Evolutionary conservation across 2,113 vertebrate species (phyloP).

Genomic region (Empidonax alnorum): DNA sequence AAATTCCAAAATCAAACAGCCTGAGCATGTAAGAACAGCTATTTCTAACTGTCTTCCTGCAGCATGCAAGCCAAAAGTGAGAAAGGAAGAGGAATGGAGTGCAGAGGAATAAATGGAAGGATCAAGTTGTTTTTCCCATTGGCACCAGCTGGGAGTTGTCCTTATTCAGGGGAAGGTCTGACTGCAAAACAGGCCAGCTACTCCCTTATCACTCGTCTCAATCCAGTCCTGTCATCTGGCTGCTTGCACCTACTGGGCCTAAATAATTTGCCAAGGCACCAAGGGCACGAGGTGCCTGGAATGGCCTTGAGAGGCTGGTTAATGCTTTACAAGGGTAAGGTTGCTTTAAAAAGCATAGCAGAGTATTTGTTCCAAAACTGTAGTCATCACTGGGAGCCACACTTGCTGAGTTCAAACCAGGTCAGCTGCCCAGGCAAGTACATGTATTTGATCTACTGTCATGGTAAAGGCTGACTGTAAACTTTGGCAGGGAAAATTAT

Average conservation of each 20-base stretch:
- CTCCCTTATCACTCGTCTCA: neutral
- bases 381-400: neutral
- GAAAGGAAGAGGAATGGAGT: conserved; percentile 23
- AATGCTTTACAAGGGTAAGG: conserved; percentile 14
- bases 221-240: neutral
- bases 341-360: conserved; percentile 19
- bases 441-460: conserved; percentile 25
- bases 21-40: conserved; percentile 67
- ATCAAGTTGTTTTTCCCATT: conserved; percentile 25
- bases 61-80: conserved; percentile 34
- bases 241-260: neutral
- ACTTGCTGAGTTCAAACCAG: conserved; percentile 49
- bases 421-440: conserved; percentile 53
- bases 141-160: conserved; percentile 50
- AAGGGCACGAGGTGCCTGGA: neutral
- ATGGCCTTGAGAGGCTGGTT: neutral
- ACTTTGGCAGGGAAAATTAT: conserved; percentile 46
- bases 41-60: conserved; percentile 60
- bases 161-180: neutral
- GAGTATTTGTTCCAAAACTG: conserved; percentile 38
- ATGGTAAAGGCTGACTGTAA: conserved; percentile 20
- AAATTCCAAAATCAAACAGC: conserved; percentile 66
- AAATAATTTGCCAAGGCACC: neutral
- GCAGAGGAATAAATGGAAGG: conserved; percentile 30
- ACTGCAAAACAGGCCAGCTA: neutral